Evolutionary conservation across 2,888 invertebrate genomes (phyloP), one percentile per base, ranked within the genome.

Genomic region (Gonocerus acuteangulatus): DNA sequence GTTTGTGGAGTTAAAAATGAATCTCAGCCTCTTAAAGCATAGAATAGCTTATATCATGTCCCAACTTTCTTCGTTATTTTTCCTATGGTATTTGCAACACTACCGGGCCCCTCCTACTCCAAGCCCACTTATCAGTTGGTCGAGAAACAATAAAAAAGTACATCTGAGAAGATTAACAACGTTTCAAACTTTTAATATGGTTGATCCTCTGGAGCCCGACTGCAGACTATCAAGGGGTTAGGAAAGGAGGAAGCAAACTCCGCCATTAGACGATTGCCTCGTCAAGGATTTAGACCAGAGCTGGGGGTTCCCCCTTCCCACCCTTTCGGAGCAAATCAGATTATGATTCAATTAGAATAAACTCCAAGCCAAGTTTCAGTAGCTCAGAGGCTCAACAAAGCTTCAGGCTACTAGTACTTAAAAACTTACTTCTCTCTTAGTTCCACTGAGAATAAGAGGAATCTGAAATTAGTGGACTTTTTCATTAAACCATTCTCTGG

Each of bases 181-280:
- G 15, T n/a, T 23, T 13, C 16, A 1, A 54, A 54, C 42, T 54
- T 54, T 54, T 54, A 54, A 54, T 54, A 42, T 21, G 22, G 11
- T 51, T 51, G n/a, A 16, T 15, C n/a, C 7, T 42, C 3, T 3
- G 42, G 4, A 16, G 42, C 7, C 4, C 3, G 16, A 13, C 13
- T 42, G 16, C 42, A 7, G 2, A 3, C 42, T 21, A 27, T 36
- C 45, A 18, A 42, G 49, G 23, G 48, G 57, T 51, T 45, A 13
- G 27, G 32, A 57, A 49, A 51, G 34, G 63, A 32, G 49, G 66
- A 34, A 42, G 68, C 71, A 45, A 48, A 32, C 22, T 36, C 57
- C 48, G 48, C 48, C 34, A 54, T 67, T 67, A 67, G 67, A 54
- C 60, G 64, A 60, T 65, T 61, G 67, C 58, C 45, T 52, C 64